Evolutionary conservation across 2,888 invertebrate genomes (phyloP).

Genomic region (Apoda limacodes): DNA sequence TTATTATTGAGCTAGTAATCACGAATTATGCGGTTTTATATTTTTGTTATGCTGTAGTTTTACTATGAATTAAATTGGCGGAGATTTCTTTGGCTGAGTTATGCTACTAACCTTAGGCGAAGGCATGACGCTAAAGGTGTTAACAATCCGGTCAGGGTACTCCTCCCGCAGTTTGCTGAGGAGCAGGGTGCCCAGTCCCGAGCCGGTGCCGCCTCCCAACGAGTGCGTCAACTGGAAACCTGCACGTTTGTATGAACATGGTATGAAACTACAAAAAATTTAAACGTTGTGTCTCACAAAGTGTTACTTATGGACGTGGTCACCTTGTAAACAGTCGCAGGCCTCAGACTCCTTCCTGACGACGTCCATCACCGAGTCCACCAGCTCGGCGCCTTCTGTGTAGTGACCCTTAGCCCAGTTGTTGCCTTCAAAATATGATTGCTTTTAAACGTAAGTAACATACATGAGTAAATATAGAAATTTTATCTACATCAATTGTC

Average conservation of each 20-base stretch:
- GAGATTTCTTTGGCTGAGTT: too few species aligned
- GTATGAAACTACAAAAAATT: background rate
- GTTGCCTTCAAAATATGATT: constrained; percentile 78
- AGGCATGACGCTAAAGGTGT: constrained; percentile 84
- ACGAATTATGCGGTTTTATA: too few species aligned
- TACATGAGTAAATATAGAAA: too few species aligned
- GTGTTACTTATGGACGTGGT: background rate
- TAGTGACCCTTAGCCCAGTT: constrained; percentile 93
- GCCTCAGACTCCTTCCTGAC: constrained; percentile 78
- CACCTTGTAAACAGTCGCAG: constrained; percentile 80
- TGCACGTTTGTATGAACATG: constrained; percentile 23
- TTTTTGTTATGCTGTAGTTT: too few species aligned
- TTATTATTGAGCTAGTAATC: too few species aligned
- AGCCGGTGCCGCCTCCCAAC: constrained; percentile 86
- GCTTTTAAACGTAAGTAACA: too few species aligned
- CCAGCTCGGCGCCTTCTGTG: constrained; percentile 83
- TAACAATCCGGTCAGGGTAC: constrained; percentile 87
- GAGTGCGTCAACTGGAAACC: constrained; percentile 83
- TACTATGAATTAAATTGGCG: too few species aligned
- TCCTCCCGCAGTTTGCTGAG: constrained; percentile 86
- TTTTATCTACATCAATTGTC: too few species aligned
- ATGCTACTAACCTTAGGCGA: constrained; percentile 90
- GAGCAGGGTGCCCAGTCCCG: constrained; percentile 84
- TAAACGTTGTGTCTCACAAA: background rate
- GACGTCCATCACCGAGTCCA: constrained; percentile 78